Percentiles rank a stretch among this genome's conserved stretches.
Evolutionary conservation across 2,888 invertebrate genomes (phyloP).

Genomic region (Drosophila nigricruria): DNA sequence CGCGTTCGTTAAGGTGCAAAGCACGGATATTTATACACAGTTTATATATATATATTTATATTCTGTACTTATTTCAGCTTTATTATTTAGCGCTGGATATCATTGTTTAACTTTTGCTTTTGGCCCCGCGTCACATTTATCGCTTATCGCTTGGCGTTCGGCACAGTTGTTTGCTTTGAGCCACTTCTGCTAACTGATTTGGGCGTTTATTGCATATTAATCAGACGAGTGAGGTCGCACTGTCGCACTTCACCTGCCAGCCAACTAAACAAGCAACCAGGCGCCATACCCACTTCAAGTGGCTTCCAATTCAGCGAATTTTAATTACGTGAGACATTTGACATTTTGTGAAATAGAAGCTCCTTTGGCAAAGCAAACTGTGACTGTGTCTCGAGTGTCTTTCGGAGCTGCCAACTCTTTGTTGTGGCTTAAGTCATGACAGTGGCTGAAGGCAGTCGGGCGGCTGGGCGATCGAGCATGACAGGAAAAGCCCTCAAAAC

Average conservation of each 20-base stretch:
- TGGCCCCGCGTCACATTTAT: constrained; percentile 28
- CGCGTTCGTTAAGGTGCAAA: constrained; percentile 45
- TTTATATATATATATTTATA: constrained; percentile 23
- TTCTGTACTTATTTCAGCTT: constrained; percentile 10
- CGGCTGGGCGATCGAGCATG: constrained; percentile 3
- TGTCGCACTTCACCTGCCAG: constrained; percentile 20
- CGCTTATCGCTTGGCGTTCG: constrained; percentile 53
- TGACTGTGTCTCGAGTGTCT: constrained; percentile 55
- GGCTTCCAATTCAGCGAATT: constrained; percentile 68
- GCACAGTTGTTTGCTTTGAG: constrained; percentile 45
- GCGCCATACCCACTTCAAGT: constrained; percentile 6
- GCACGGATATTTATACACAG: constrained; percentile 20
- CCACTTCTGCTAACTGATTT: constrained; percentile 30
- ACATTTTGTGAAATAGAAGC: constrained; percentile 31
- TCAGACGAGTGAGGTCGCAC: constrained; percentile 42
- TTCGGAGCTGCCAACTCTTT: constrained; percentile 45
- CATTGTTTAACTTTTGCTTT: constrained; percentile 51
- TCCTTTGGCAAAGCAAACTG: constrained; percentile 44
- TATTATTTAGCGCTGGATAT: constrained; percentile 28
- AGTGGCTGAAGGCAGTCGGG: neutral
- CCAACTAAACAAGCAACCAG: neutral
- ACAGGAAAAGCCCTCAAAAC: constrained; percentile 9
- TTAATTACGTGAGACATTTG: constrained; percentile 78
- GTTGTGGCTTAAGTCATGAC: constrained; percentile 25
- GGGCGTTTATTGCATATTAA: constrained; percentile 60